Percentiles rank a stretch among this genome's conserved stretches.
Conservation (phyloP, 2,113 vertebrate genomes). For the Orthonyx spaldingii region DNA sequence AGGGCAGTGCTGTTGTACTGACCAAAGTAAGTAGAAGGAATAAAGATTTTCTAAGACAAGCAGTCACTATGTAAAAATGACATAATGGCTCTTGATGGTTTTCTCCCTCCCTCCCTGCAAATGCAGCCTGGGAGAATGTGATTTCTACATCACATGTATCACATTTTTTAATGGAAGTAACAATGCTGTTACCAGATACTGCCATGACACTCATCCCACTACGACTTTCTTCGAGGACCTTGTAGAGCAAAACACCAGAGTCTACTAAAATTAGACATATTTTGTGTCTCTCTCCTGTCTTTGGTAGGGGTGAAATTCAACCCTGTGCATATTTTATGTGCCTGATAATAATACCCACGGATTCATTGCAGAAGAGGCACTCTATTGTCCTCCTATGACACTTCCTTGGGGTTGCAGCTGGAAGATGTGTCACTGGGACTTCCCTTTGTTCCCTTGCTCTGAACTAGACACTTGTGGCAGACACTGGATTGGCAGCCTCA, state of each 20-base stretch:
- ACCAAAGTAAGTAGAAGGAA: not conserved
- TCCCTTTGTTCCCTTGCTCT: not conserved
- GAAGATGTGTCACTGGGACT: not conserved
- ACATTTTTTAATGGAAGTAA: not conserved
- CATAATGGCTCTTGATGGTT: not conserved
- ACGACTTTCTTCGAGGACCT: not conserved
- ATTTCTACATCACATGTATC: not conserved
- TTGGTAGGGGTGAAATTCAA: not conserved
- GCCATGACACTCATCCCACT: not conserved
- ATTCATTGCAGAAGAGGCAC: not conserved
- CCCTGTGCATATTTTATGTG: not conserved
- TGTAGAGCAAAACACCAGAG: not conserved
- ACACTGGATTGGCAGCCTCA: not conserved
- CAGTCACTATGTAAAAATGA: not conserved
- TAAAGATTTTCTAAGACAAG: not conserved
- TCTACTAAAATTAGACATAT: not conserved
- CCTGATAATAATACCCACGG: not conserved
- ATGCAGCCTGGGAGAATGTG: not conserved
- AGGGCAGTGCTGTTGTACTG: not conserved
- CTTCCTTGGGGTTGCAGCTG: slow-evolving; percentile 18
- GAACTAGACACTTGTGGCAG: not conserved
- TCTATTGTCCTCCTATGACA: not conserved
- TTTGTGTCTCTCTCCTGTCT: not conserved
- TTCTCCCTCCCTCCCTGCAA: not conserved
- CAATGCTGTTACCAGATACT: not conserved